These are phyloP conservation scores for Brachionus rotundiformis DNA, from an alignment of 1,140 invertebrate species.

Conservation along the genomic window DNA sequence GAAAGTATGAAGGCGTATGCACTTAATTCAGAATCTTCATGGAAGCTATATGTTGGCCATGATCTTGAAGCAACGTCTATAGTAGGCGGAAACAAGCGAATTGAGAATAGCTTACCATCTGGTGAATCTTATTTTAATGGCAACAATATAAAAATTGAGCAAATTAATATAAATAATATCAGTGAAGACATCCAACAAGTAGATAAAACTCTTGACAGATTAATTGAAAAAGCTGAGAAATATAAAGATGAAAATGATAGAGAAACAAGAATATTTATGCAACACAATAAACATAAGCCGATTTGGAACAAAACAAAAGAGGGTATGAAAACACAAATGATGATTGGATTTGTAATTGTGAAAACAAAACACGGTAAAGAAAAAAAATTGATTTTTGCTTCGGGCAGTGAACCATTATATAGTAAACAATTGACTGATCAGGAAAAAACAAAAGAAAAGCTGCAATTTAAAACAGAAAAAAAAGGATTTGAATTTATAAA, in stretches of 20 bases:
- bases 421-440: background rate
- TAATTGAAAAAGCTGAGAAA: background rate
- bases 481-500: background rate
- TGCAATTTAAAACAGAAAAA: background rate
- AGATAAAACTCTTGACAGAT: background rate
- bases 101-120: background rate
- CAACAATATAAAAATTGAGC: background rate
- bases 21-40: background rate
- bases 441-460: background rate
- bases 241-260: background rate
- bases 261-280: background rate
- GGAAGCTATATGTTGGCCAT: background rate
- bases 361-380: background rate
- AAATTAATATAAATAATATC: background rate
- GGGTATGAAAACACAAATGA: constrained; percentile 3
- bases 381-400: background rate
- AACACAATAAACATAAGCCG: background rate
- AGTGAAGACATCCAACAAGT: background rate
- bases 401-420: background rate
- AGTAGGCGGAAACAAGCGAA: background rate
- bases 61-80: constrained; percentile 5
- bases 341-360: constrained; percentile 8
- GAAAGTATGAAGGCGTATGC: background rate
- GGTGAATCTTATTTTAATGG: constrained; percentile 3
- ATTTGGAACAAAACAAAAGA: background rate